Conservation (phyloP, 2,113 vertebrate genomes). For the Carollia perspicillata region DNA sequence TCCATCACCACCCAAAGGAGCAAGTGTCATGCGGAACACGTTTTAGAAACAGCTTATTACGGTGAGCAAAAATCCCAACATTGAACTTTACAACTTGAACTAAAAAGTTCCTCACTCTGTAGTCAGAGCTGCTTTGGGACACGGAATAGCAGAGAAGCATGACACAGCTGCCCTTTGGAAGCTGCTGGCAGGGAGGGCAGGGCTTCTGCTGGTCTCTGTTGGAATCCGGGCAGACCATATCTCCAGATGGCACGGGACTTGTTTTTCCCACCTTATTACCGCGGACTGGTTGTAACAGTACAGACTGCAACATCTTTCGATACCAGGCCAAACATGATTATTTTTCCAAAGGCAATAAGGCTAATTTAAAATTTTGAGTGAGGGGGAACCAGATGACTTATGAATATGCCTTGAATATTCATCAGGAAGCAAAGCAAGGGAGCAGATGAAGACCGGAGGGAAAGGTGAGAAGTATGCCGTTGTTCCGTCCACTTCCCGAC, state of each 20-base stretch:
- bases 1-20: neutral
- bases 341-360: neutral
- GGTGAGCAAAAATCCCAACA: neutral
- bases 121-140: neutral
- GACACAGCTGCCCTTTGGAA: neutral
- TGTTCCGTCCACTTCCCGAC: neutral
- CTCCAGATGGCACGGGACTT: neutral
- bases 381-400: neutral
- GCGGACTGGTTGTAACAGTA: neutral
- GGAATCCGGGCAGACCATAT: accelerated
- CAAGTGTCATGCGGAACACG: neutral
- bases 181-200: neutral
- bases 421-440: neutral
- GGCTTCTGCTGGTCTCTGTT: neutral
- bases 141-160: neutral
- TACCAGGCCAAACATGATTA: neutral
- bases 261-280: neutral
- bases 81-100: neutral
- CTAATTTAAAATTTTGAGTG: neutral
- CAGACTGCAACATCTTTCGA: neutral
- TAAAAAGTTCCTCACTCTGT: neutral
- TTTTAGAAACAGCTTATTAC: constrained; percentile 12
- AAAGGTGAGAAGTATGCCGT: neutral
- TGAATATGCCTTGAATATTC: neutral
- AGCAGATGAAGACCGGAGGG: neutral